Evolutionary conservation across 2,888 invertebrate genomes (phyloP).

Genomic region (Acrocyrtus sp.): DNA sequence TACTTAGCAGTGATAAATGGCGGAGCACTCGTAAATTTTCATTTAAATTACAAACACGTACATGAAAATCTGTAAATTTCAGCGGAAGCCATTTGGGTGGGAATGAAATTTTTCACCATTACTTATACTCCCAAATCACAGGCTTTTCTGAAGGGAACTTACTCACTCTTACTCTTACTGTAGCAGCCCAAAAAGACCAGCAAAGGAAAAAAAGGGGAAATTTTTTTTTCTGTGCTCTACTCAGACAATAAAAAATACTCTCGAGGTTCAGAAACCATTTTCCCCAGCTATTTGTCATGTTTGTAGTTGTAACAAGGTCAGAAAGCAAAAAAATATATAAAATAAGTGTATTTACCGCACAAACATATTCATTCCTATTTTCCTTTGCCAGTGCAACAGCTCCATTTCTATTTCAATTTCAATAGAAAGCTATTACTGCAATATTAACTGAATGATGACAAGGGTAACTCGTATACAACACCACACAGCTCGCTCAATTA

Average conservation of each 20-base stretch:
- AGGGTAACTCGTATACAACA: not conserved
- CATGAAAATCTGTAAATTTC: not conserved
- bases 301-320: constrained; percentile 16
- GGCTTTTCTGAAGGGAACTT: too few relatives aligned
- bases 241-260: constrained; percentile 40
- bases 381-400: too few relatives aligned
- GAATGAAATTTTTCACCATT: constrained; percentile 6
- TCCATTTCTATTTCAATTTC: not conserved
- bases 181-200: too few relatives aligned
- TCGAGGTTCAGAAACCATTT: constrained; percentile 25
- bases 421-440: not conserved
- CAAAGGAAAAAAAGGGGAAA: not conserved
- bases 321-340: not conserved
- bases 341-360: too few relatives aligned
- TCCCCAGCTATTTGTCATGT: constrained; percentile 36
- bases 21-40: not conserved
- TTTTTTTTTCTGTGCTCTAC: not conserved
- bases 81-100: not conserved
- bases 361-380: not conserved
- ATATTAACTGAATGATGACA: not conserved
- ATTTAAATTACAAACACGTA: not conserved
- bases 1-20: not conserved
- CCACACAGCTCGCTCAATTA: constrained; percentile 44
- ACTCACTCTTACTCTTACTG: too few relatives aligned
- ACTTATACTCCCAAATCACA: not conserved